These are phyloP conservation scores for Ictalurus punctatus DNA, from an alignment of 2,113 vertebrate genomes.

Conservation along the genomic window DNA sequence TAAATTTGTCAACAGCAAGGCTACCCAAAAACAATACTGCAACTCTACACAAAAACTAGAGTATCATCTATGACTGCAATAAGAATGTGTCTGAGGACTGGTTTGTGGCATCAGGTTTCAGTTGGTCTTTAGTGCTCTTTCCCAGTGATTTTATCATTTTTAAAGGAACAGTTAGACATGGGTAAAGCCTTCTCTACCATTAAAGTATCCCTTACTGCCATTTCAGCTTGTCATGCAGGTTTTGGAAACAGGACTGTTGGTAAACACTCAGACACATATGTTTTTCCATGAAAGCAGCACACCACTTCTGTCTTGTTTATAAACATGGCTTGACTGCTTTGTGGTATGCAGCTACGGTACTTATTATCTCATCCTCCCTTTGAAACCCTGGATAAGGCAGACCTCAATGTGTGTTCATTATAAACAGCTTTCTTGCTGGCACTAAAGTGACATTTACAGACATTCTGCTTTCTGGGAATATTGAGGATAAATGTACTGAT, in stretches of 20 bases:
- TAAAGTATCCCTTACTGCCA: not conserved
- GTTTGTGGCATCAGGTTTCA: not conserved
- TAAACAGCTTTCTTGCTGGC: not conserved
- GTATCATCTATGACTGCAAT: not conserved
- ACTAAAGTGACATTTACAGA: not conserved
- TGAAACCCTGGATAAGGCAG: slow-evolving; percentile 6
- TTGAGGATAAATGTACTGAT: not conserved
- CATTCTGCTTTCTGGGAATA: not conserved
- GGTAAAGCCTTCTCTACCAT: not conserved
- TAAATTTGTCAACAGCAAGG: not conserved
- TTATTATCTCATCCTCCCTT: slow-evolving; percentile 3
- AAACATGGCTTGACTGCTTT: not conserved
- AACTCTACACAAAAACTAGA: not conserved
- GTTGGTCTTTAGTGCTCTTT: not conserved
- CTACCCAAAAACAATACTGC: not conserved
- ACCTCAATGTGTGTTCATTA: not conserved
- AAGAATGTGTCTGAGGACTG: not conserved
- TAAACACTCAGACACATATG: not conserved
- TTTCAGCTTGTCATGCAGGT: not conserved
- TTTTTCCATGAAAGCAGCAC: not conserved
- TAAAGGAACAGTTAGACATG: not conserved
- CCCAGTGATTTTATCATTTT: not conserved
- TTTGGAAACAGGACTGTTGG: not conserved
- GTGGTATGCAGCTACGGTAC: not conserved
- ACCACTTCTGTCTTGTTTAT: not conserved